These are phyloP conservation scores for Acromyrmex charruanus DNA, from an alignment of 1,140 invertebrate species.

Conservation along the genomic window DNA sequence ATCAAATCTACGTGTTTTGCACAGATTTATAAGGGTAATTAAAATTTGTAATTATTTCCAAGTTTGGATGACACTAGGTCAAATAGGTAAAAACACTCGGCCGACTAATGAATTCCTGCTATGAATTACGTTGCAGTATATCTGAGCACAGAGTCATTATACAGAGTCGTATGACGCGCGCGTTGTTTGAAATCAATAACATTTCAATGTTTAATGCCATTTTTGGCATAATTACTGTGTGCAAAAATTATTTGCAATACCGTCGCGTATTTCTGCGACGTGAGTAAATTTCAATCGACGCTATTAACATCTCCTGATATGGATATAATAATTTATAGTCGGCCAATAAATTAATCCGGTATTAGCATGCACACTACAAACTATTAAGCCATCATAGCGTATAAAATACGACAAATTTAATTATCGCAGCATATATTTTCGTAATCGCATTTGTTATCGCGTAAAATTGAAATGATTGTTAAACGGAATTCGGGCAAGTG, in stretches of 20 bases:
- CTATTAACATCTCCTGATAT: neutral
- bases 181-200: neutral
- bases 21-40: conserved; percentile 36
- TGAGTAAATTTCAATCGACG: neutral
- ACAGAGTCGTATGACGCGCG: neutral
- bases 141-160: neutral
- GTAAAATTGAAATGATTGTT: conserved; percentile 57
- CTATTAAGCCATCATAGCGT: conserved; percentile 19
- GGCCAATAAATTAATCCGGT: conserved; percentile 18
- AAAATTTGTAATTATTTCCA: conserved; percentile 38
- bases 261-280: conserved; percentile 17
- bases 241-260: conserved; percentile 31
- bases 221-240: neutral
- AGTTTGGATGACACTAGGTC: conserved; percentile 5
- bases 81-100: conserved; percentile 4
- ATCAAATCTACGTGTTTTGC: conserved; percentile 42
- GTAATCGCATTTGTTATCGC: conserved; percentile 45
- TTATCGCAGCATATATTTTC: conserved; percentile 54
- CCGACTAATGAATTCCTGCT: neutral
- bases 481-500: conserved; percentile 34
- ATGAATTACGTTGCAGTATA: neutral
- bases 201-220: neutral
- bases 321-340: conserved; percentile 37
- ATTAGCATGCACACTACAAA: conserved; percentile 1
- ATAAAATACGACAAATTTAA: conserved; percentile 56